Percentiles rank a stretch among this genome's conserved stretches.
Conservation (phyloP, 2,888 invertebrate genomes). For the Limulus polyphemus region DNA sequence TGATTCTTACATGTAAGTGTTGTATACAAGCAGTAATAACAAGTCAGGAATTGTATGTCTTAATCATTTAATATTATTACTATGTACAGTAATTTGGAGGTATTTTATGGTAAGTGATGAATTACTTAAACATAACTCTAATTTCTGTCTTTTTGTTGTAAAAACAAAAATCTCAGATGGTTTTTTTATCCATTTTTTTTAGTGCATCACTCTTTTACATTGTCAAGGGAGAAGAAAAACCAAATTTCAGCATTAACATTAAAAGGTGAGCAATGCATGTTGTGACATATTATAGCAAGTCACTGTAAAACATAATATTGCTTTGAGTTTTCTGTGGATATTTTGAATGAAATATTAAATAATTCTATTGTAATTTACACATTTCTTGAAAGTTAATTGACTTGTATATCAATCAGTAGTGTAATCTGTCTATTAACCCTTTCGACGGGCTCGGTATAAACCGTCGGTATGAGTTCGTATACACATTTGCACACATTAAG, state of each 20-base stretch:
- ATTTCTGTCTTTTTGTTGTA: background rate
- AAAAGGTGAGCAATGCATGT: constrained; percentile 42
- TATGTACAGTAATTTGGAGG: no score
- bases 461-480: no score
- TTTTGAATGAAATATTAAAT: background rate
- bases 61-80: no score
- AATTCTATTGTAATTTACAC: background rate
- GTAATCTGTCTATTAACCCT: no score
- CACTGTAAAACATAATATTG: no score
- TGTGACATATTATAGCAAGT: no score
- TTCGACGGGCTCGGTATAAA: no score
- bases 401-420: background rate
- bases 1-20: no score
- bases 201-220: constrained; percentile 92
- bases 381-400: background rate
- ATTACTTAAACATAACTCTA: background rate
- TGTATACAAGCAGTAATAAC: no score
- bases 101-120: background rate
- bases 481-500: no score
- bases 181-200: constrained; percentile 29
- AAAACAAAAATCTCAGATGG: background rate
- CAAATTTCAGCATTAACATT: constrained; percentile 55
- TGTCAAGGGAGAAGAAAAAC: constrained; percentile 70
- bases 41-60: no score
- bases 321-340: no score